phyloP scores from a whole-genome alignment of 2,113 vertebrate genomes.

The Corydoras sp. region DNA sequence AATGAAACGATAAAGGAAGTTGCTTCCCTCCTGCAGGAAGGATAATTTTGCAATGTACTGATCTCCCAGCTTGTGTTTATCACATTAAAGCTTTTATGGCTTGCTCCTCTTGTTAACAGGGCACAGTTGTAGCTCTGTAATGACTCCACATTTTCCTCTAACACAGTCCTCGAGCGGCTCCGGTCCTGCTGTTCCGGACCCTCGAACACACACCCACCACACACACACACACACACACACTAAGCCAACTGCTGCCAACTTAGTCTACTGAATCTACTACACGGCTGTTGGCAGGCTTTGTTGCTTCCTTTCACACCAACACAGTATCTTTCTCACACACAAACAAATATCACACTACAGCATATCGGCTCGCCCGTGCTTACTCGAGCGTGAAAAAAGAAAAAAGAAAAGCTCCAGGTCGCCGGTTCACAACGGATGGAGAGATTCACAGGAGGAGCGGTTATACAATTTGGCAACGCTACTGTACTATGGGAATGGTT shows the following conservation, averaged over 20 bases:
- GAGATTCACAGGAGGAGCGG: too few species aligned
- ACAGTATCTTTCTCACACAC: constrained; percentile 9
- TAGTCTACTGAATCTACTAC: constrained; percentile 6
- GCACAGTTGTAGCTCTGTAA: constrained; percentile 16
- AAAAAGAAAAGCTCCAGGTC: not conserved
- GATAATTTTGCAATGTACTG: not conserved
- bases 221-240: constrained; percentile 3
- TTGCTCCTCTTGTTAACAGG: not conserved
- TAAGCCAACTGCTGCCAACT: constrained; percentile 6
- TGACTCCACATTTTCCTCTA: constrained; percentile 9
- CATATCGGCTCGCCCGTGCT: constrained; percentile 6
- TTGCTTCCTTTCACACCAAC: constrained; percentile 20
- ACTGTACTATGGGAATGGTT: too few species aligned
- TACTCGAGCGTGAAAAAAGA: not conserved
- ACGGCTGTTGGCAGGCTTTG: constrained; percentile 3
- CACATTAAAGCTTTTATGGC: not conserved
- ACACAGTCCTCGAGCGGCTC: not conserved
- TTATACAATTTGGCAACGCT: too few species aligned
- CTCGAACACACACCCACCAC: constrained; percentile 9
- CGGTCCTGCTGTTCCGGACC: not conserved
- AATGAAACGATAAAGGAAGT: too few species aligned
- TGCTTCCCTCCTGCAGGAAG: not conserved
- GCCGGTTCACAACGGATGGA: not conserved
- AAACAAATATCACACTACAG: constrained; percentile 21
- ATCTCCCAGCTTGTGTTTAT: constrained; percentile 1